Evolutionary conservation across 2,888 invertebrate genomes (phyloP).

Genomic region (Sinhomidia bicolor): DNA sequence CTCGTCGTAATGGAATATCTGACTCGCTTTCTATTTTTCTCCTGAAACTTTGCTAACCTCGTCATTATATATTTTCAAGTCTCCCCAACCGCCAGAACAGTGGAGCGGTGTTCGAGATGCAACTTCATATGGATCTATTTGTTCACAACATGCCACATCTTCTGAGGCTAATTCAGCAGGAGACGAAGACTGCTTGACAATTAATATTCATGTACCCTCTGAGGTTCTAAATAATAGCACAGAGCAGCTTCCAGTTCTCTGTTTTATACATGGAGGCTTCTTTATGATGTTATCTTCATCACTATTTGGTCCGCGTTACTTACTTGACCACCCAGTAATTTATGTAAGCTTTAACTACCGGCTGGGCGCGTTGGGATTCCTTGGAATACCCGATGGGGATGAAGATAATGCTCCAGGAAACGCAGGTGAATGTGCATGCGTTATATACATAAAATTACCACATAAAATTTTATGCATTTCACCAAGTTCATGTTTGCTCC

Average conservation of each 20-base stretch:
- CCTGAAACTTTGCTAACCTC: too few species aligned
- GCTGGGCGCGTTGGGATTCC: conserved; percentile 54
- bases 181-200: conserved; percentile 48
- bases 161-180: neutral
- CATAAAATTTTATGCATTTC: too few species aligned
- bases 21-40: too few species aligned
- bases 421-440: conserved; percentile 3
- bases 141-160: conserved; percentile 18
- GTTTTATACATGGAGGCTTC: conserved; percentile 51
- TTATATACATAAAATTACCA: neutral
- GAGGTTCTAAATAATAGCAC: neutral
- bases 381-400: conserved; percentile 15
- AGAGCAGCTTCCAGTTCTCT: conserved; percentile 39
- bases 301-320: conserved; percentile 29
- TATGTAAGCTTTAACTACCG: conserved; percentile 37
- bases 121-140: conserved; percentile 11
- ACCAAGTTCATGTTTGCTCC: too few species aligned
- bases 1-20: neutral
- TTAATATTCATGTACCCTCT: neutral
- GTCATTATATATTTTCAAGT: too few species aligned
- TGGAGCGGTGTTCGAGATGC: conserved; percentile 51
- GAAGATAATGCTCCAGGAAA: conserved; percentile 58
- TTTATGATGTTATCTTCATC: conserved; percentile 41
- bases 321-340: conserved; percentile 42
- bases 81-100: conserved; percentile 19